A percentile compares a stretch with the other conserved stretches of the same genome.
Evolutionary conservation across 2,888 invertebrate genomes (phyloP).

Genomic region (Anoplius nigerrimus): DNA sequence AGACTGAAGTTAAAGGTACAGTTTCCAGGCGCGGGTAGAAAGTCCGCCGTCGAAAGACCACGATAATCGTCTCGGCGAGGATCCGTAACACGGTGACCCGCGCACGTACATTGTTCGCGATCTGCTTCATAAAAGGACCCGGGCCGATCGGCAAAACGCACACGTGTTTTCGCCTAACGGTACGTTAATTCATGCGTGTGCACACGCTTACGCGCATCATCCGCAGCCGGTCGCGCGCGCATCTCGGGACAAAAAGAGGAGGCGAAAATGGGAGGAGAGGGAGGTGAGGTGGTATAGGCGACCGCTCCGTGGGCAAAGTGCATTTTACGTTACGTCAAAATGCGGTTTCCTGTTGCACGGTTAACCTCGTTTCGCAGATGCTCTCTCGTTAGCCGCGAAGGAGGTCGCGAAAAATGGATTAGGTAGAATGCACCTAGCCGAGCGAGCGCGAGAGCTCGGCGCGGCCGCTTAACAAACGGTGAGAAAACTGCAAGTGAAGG

Average conservation of each 20-base stretch:
- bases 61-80: too few species aligned
- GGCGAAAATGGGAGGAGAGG: not conserved
- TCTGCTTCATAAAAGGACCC: too few species aligned
- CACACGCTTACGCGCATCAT: not conserved
- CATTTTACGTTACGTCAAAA: constrained; percentile 59
- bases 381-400: constrained; percentile 56
- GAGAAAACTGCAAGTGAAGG: constrained; percentile 57
- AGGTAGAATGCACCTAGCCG: constrained; percentile 43
- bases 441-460: not conserved
- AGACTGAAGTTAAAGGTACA: too few species aligned
- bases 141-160: not conserved
- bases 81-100: too few species aligned
- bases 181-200: not conserved
- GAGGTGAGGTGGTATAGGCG: constrained; percentile 12
- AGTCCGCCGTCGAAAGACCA: too few species aligned
- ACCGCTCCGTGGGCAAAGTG: constrained; percentile 45
- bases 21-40: too few species aligned
- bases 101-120: too few species aligned
- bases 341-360: constrained; percentile 58
- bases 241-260: too few species aligned
- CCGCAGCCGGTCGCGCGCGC: not conserved
- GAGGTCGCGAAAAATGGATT: constrained; percentile 62
- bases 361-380: constrained; percentile 59
- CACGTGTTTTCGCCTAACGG: constrained; percentile 9
- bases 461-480: constrained; percentile 47